phyloP scores from a whole-genome alignment of 2,888 invertebrate genomes.

The Sympetrum striolatum region DNA sequence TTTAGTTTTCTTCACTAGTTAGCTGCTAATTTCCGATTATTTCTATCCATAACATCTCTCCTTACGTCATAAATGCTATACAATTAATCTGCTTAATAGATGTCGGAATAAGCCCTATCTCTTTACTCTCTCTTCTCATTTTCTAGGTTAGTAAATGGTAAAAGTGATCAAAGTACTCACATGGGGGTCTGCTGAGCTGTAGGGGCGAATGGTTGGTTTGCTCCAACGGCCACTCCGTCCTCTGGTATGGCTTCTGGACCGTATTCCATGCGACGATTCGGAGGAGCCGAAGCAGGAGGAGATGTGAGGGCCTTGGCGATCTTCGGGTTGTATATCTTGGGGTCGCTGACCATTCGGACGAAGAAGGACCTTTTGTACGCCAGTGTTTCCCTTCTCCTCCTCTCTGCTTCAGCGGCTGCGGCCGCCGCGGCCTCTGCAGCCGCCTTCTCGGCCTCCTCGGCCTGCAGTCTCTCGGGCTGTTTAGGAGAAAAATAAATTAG shows the following conservation, averaged over 20 bases:
- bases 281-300: slow-evolving; percentile 59
- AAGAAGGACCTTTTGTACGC: slow-evolving; percentile 94
- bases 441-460: slow-evolving; percentile 7
- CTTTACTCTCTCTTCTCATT: no score
- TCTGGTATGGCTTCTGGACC: slow-evolving; percentile 49
- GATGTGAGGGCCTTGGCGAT: slow-evolving; percentile 79
- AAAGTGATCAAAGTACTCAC: slow-evolving; percentile 54
- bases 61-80: no score
- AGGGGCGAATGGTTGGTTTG: slow-evolving; percentile 54
- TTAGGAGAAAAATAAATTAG: background rate
- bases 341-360: slow-evolving; percentile 97
- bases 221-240: slow-evolving; percentile 54
- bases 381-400: slow-evolving; percentile 78
- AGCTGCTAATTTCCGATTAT: no score
- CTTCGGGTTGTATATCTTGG: slow-evolving; percentile 93
- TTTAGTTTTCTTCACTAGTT: no score
- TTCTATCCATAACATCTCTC: no score
- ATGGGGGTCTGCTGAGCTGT: slow-evolving; percentile 58
- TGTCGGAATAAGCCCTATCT: no score
- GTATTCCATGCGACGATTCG: slow-evolving; percentile 59
- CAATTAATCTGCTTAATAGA: no score
- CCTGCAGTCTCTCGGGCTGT: slow-evolving; percentile 3
- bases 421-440: slow-evolving; percentile 69
- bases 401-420: slow-evolving; percentile 75
- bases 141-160: no score